Percentiles rank a stretch among this genome's conserved stretches.
phyloP scores from a whole-genome alignment of 2,888 invertebrate genomes.

The Pemphredon lugubris region DNA sequence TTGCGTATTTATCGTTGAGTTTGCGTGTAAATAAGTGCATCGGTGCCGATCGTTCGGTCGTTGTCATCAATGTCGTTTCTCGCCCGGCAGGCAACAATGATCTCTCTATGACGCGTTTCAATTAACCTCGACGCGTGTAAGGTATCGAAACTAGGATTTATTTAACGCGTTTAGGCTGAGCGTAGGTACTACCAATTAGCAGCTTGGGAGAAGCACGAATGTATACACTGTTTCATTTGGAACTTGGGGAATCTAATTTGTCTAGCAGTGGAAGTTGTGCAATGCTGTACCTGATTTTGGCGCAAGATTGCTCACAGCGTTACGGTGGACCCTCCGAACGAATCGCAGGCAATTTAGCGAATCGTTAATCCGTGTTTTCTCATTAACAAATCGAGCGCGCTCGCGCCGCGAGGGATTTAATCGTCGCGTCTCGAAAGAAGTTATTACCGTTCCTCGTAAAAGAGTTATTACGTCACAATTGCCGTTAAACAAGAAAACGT shows the following conservation, averaged over 20 bases:
- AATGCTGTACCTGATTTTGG: constrained; percentile 49
- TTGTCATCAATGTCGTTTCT: too few relatives aligned
- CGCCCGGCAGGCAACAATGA: too few relatives aligned
- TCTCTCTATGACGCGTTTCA: too few relatives aligned
- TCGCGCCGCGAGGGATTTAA: not conserved
- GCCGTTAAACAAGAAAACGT: constrained; percentile 15
- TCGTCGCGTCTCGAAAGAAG: not conserved
- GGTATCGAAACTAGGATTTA: too few relatives aligned
- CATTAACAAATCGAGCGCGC: constrained; percentile 37
- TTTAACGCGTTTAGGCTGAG: not conserved
- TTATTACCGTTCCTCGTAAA: not conserved
- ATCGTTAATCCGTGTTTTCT: constrained; percentile 50
- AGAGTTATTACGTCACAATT: constrained; percentile 1
- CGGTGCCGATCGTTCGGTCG: too few relatives aligned
- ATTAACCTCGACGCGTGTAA: too few relatives aligned
- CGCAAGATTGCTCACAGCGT: constrained; percentile 35
- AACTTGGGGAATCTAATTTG: constrained; percentile 49
- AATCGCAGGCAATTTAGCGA: constrained; percentile 29
- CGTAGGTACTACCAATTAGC: constrained; percentile 35
- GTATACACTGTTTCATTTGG: constrained; percentile 30
- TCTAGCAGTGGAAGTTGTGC: constrained; percentile 26
- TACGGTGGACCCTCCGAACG: constrained; percentile 10
- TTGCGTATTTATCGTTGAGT: too few relatives aligned
- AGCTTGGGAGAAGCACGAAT: constrained; percentile 10
- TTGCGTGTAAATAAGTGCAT: too few relatives aligned